phyloP scores from a whole-genome alignment of 1,140 invertebrate species.

The Camponotus vicinus region DNA sequence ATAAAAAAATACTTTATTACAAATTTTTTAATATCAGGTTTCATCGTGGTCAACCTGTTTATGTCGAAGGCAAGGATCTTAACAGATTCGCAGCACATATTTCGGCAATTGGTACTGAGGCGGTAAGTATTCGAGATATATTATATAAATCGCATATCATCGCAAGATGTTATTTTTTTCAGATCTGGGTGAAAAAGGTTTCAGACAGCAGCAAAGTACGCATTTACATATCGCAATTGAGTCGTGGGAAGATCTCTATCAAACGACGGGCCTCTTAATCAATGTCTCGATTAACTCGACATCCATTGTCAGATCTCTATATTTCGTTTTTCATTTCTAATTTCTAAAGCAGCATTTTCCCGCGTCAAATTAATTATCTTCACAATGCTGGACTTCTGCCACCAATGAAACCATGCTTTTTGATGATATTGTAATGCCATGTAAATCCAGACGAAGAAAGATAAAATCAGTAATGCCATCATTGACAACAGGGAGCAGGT shows the following conservation, averaged over 20 bases:
- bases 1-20: background rate
- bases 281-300: constrained; percentile 23
- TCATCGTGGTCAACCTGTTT: constrained; percentile 96
- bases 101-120: constrained; percentile 95
- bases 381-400: constrained; percentile 86
- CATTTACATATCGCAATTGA: constrained; percentile 94
- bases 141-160: constrained; percentile 43
- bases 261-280: constrained; percentile 92
- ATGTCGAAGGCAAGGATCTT: constrained; percentile 95
- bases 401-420: constrained; percentile 86
- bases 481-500: constrained; percentile 84
- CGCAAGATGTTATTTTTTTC: constrained; percentile 79
- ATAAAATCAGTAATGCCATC: constrained; percentile 85
- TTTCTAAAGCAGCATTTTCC: constrained; percentile 39
- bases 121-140: constrained; percentile 88
- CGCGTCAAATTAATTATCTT: constrained; percentile 70
- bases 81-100: constrained; percentile 94
- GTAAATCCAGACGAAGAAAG: constrained; percentile 86
- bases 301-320: constrained; percentile 60
- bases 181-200: constrained; percentile 97
- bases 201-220: constrained; percentile 93
- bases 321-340: constrained; percentile 52
- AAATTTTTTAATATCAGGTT: constrained; percentile 87
- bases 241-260: constrained; percentile 95
- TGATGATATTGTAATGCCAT: constrained; percentile 85